Evolutionary conservation across 2,113 vertebrate species (phyloP).

Genomic region (Coracopsis vasa): DNA sequence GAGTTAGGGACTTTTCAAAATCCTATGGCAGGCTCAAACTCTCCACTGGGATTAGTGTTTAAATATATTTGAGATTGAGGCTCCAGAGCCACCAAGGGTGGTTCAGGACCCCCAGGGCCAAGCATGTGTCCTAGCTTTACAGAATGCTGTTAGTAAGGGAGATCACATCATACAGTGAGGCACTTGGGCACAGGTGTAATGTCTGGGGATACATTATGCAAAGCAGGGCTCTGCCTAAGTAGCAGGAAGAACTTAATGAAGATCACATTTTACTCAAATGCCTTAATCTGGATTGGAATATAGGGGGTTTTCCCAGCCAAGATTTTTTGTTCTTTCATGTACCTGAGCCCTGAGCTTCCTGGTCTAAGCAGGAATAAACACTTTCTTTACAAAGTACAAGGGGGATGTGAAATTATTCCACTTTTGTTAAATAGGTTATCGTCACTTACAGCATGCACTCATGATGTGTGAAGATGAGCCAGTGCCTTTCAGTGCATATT

Average conservation of each 20-base stretch:
- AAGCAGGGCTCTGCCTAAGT: not conserved
- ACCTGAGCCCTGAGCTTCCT: not conserved
- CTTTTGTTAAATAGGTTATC: not conserved
- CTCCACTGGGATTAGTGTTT: not conserved
- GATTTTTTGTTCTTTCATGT: not conserved
- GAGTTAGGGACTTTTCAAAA: not conserved
- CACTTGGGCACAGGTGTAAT: not conserved
- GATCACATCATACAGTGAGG: not conserved
- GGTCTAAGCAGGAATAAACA: not conserved
- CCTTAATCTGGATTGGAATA: not conserved
- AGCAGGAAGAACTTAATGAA: not conserved
- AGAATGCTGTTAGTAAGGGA: not conserved
- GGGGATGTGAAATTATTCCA: not conserved
- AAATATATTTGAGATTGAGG: not conserved
- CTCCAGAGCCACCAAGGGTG: not conserved
- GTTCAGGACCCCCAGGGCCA: not conserved
- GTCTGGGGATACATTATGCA: not conserved
- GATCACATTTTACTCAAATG: not conserved
- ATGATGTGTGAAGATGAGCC: not conserved
- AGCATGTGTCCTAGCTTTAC: not conserved
- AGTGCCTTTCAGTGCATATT: not conserved
- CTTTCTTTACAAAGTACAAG: not conserved
- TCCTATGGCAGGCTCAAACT: not conserved
- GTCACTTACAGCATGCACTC: not conserved
- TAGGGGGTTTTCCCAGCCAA: not conserved